Evolutionary conservation across 2,888 invertebrate genomes (phyloP).

Genomic region (Keiferia lycopersicella): DNA sequence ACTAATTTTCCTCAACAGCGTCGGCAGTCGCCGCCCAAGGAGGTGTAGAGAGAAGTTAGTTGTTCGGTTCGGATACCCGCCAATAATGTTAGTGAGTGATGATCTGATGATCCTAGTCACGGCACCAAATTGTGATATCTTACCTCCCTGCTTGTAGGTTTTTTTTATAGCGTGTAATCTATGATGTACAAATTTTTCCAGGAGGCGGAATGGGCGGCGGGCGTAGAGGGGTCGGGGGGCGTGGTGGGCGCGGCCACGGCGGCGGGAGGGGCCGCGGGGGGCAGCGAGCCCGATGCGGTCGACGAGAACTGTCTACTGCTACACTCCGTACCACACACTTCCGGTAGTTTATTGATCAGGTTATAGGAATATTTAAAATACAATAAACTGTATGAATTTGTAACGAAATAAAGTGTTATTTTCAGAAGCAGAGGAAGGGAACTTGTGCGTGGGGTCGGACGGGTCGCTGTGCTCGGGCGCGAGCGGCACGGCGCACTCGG

Average conservation of each 20-base stretch:
- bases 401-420: neutral
- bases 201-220: conserved; percentile 10
- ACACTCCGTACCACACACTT: conserved; percentile 54
- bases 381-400: neutral
- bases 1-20: no score
- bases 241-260: conserved; percentile 45
- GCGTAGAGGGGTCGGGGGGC: conserved; percentile 49
- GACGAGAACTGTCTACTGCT: conserved; percentile 75
- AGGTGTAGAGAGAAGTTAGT: no score
- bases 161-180: no score
- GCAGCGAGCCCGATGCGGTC: conserved; percentile 35
- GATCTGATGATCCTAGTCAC: neutral
- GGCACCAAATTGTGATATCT: conserved; percentile 33
- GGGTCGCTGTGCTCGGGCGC: conserved; percentile 77
- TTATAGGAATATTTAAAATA: no score
- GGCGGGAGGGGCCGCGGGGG: conserved; percentile 51
- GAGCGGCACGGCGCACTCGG: neutral
- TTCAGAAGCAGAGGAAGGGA: conserved; percentile 75
- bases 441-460: conserved; percentile 85
- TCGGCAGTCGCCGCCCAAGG: no score
- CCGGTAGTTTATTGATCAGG: conserved; percentile 39
- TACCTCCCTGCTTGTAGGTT: no score
- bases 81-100: no score
- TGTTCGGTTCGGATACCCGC: no score
- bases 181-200: neutral